Evolutionary conservation across 2,113 vertebrate genomes (phyloP).

Genomic region (Oriolus oriolus): DNA sequence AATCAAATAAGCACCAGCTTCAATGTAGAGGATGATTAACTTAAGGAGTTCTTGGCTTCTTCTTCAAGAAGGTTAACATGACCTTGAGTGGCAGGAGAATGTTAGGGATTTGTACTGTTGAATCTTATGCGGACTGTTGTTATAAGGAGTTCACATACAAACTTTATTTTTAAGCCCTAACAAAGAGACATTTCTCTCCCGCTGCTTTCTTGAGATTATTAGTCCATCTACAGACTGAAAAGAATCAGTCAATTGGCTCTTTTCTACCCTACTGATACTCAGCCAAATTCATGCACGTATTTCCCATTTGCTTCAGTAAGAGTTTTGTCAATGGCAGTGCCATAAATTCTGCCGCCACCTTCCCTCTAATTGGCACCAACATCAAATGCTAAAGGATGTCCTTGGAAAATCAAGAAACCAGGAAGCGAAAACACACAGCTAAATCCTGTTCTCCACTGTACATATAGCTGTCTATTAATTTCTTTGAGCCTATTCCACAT

Average conservation of each 20-base stretch:
- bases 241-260: constrained; percentile 22
- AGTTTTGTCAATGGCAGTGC: constrained; percentile 11
- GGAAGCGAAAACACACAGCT: not conserved
- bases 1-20: constrained; percentile 68
- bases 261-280: not conserved
- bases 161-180: constrained; percentile 19
- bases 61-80: constrained; percentile 74
- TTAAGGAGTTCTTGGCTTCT: constrained; percentile 75
- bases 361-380: constrained; percentile 49
- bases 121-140: constrained; percentile 9
- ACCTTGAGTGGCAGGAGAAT: constrained; percentile 71
- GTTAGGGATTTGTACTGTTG: constrained; percentile 61
- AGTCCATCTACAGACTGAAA: constrained; percentile 16
- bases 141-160: constrained; percentile 22
- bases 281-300: constrained; percentile 31
- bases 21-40: constrained; percentile 76
- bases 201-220: not conserved
- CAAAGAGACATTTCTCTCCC: constrained; percentile 33
- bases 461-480: not conserved
- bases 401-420: constrained; percentile 45
- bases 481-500: not conserved
- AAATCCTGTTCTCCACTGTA: not conserved
- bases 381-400: constrained; percentile 34
- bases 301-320: constrained; percentile 23
- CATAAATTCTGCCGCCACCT: constrained; percentile 32